phyloP scores from a whole-genome alignment of 53 echinoderm and acorn worm genomes.

The Antedon mediterranea region DNA sequence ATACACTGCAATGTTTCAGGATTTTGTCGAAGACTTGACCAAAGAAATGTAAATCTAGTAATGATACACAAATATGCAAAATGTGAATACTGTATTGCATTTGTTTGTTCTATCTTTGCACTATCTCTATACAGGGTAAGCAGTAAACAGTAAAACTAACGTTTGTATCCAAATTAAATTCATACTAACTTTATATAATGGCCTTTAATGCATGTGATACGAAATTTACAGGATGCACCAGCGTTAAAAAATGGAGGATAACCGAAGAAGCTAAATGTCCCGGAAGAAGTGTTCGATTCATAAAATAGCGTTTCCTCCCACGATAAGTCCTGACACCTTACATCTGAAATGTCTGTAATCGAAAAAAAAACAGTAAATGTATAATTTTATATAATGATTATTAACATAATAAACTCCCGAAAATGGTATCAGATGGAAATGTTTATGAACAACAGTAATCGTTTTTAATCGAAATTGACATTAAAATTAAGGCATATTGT shows the following conservation, averaged over 20 bases:
- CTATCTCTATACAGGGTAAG: no score
- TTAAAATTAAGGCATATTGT: no score
- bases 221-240: slow-evolving; percentile 18
- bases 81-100: no score
- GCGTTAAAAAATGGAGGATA: slow-evolving; percentile 49
- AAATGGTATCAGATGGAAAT: no score
- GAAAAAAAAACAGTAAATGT: no score
- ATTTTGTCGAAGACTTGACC: slow-evolving; percentile 16
- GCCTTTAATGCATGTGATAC: slow-evolving; percentile 19
- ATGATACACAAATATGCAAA: no score
- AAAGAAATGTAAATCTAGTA: slow-evolving; percentile 27
- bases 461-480: no score
- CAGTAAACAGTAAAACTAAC: no score
- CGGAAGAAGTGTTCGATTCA: slow-evolving; percentile 15
- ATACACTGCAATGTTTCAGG: neutral
- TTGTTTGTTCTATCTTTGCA: no score
- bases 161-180: neutral
- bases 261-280: slow-evolving; percentile 25
- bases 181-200: slow-evolving; percentile 29
- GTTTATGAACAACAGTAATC: no score
- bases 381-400: no score
- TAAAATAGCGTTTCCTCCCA: slow-evolving; percentile 6
- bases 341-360: slow-evolving; percentile 27
- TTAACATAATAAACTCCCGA: no score
- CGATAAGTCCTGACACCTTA: slow-evolving; percentile 23